These are phyloP conservation scores for Sarcophilus harrisii DNA, from an alignment of 2,797 vertebrate species.

Conservation along the genomic window DNA sequence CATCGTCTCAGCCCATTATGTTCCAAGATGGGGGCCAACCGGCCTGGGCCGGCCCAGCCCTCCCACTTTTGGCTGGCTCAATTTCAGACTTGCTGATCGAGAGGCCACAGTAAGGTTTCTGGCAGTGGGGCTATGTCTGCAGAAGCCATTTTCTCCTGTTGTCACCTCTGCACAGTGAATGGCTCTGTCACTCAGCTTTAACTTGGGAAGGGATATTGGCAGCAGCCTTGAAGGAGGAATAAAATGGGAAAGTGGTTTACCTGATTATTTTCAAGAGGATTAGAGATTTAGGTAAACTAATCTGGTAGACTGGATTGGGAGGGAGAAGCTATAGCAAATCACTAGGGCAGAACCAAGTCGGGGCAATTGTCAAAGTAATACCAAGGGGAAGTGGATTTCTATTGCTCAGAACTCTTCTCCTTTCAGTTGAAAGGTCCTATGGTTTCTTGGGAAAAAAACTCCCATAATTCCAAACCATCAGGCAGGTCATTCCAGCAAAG, in stretches of 20 bases:
- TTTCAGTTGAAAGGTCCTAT: not conserved
- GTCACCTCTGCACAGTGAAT: slow-evolving; percentile 46
- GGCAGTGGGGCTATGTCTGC: not conserved
- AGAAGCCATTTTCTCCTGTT: slow-evolving; percentile 69
- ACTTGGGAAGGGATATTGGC: slow-evolving; percentile 66
- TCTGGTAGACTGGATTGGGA: slow-evolving; percentile 56
- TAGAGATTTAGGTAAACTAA: slow-evolving; percentile 66
- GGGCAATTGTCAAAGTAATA: not conserved
- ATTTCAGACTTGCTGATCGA: slow-evolving; percentile 2
- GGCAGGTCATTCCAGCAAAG: not conserved
- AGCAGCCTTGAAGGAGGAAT: slow-evolving; percentile 60
- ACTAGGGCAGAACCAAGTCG: not conserved
- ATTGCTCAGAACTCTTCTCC: not conserved
- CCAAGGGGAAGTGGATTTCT: not conserved
- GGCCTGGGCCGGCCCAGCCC: not conserved
- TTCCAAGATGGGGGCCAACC: not conserved
- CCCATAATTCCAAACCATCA: not conserved
- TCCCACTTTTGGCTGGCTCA: not conserved
- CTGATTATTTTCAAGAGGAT: slow-evolving; percentile 73
- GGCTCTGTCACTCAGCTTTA: slow-evolving; percentile 62
- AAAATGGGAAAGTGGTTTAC: slow-evolving; percentile 72
- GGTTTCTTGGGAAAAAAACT: not conserved
- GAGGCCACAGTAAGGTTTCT: not conserved
- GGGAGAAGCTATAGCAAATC: slow-evolving; percentile 12
- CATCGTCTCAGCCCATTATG: not conserved